Evolutionary conservation across 2,888 invertebrate genomes (phyloP), one percentile per base, ranked within the genome.

Genomic region (Diabrotica balteata): DNA sequence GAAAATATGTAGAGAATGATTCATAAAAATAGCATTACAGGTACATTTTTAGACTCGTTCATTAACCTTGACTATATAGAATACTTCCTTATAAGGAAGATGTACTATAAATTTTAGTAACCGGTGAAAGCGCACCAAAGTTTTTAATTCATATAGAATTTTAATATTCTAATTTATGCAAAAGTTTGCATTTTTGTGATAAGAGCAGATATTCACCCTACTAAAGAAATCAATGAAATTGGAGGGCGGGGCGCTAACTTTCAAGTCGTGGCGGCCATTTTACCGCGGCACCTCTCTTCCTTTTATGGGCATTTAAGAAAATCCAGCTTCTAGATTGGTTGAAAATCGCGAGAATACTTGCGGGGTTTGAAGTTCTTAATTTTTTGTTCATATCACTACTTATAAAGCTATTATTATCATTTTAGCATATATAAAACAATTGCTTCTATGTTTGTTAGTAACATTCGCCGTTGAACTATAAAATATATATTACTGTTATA

Each of bases 271-370:
- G 76, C 80, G 73, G 82, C 84, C 84, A 84, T 84, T 73, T 84
- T 84, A 80, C 74, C 77, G 75, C 77, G 72, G 73, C 85, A 85
- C 84, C 86, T 85, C 85, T 85, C 82, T 86, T 85, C 89, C 89
- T 84, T 88, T 87, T 86, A 89, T 85, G 89, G 89, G 86, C 88
- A 89, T 89, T 86, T 86, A 84, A 83, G 83, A 51, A 81, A 85
- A 86, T 85, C 84, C 86, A 82, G 82, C 80, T 80, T 80, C 81
- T 81, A 86, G 85, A 89, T 89, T 89, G 88, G 89, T 79, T 81
- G 81, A 82, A 80, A 79, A 67, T 68, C 72, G 69, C 78, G 77
- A 79, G 60, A 72, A 76, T 78, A 77, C 69, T 71, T 66, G 53
- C 58, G 47, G 42, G 54, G 53, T 52, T 51, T 54, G 59, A 53